Conservation (phyloP, 2,113 vertebrate species). For the Syngnathus floridae region DNA sequence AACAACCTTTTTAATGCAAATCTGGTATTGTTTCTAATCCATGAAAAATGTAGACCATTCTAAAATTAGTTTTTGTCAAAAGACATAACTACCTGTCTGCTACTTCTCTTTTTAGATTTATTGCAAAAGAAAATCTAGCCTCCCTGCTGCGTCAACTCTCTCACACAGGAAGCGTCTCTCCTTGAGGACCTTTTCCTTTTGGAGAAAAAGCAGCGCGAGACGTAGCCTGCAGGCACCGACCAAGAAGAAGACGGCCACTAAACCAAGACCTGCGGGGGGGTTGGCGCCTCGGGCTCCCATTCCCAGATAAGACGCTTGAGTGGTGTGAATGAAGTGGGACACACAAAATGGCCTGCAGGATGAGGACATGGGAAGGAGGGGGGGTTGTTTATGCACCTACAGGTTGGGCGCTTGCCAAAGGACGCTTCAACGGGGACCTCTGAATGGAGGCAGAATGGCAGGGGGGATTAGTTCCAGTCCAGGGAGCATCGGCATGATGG, state of each 20-base stretch:
- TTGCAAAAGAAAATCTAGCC: too few relatives aligned
- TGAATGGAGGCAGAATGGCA: constrained; percentile 16
- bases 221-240: constrained; percentile 44
- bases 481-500: constrained; percentile 21
- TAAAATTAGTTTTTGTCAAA: too few relatives aligned
- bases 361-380: neutral
- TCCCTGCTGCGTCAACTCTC: too few relatives aligned
- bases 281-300: constrained; percentile 21
- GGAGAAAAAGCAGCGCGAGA: constrained; percentile 19
- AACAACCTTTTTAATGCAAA: too few relatives aligned
- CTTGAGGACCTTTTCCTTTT: neutral
- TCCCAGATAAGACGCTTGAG: constrained; percentile 43
- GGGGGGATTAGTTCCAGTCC: constrained; percentile 41
- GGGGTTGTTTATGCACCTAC: constrained; percentile 55
- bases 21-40: too few relatives aligned
- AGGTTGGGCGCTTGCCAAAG: constrained; percentile 54
- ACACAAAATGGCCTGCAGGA: constrained; percentile 39
- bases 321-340: constrained; percentile 39
- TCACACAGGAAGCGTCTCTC: too few relatives aligned
- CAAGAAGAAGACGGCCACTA: neutral
- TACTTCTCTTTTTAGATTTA: too few relatives aligned
- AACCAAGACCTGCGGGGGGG: neutral
- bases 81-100: too few relatives aligned
- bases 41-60: too few relatives aligned
- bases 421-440: constrained; percentile 2